Evolutionary conservation across 1,140 invertebrate genomes (phyloP).

Genomic region (Grapholita molesta): DNA sequence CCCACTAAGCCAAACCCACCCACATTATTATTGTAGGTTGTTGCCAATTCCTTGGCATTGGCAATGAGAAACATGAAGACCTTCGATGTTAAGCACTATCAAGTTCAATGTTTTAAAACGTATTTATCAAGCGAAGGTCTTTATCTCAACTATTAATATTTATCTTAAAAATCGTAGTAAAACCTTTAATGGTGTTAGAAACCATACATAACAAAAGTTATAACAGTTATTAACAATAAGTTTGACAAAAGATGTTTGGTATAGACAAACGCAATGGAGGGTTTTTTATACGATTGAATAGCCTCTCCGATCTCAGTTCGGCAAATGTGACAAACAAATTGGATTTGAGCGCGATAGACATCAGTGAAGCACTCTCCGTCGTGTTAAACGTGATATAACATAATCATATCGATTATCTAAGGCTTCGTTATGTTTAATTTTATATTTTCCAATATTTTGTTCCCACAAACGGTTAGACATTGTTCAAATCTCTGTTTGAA

Average conservation of each 20-base stretch:
- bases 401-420: neutral
- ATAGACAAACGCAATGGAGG: neutral
- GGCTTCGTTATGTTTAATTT: neutral
- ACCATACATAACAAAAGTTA: no score
- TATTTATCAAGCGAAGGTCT: neutral
- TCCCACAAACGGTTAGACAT: no score
- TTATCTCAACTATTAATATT: no score
- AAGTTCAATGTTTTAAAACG: neutral
- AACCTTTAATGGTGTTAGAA: no score
- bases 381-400: neutral
- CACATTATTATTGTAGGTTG: slow-evolving; percentile 3
- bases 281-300: neutral
- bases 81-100: slow-evolving; percentile 8
- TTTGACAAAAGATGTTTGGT: neutral
- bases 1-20: slow-evolving; percentile 5
- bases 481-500: no score
- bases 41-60: slow-evolving; percentile 15
- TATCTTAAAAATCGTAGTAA: no score
- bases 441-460: neutral
- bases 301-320: slow-evolving; percentile 20
- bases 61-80: neutral
- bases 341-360: slow-evolving; percentile 41
- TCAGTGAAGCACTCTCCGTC: neutral
- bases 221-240: no score
- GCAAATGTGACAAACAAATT: slow-evolving; percentile 56